These are phyloP conservation scores for Therioaphis trifolii DNA, from an alignment of 2,888 invertebrate genomes.

Conservation along the genomic window DNA sequence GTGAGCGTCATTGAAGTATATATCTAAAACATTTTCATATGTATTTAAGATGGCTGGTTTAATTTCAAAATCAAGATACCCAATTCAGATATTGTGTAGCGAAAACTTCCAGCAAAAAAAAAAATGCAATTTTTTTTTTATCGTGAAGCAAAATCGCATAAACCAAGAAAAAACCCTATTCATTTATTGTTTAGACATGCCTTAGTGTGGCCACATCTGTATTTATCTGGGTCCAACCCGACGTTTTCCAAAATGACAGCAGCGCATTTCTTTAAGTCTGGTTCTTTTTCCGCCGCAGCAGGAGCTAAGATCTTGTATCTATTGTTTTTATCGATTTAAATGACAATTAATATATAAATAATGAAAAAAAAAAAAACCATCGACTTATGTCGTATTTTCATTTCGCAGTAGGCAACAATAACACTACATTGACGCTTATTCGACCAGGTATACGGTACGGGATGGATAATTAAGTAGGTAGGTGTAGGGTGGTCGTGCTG, in stretches of 20 bases:
- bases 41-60: neutral
- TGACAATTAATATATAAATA: conserved; percentile 33
- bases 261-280: conserved; percentile 79
- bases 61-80: conserved; percentile 26
- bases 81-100: conserved; percentile 36
- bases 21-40: conserved; percentile 29
- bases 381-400: neutral
- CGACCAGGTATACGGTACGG: neutral
- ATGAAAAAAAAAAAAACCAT: conserved; percentile 22
- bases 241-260: conserved; percentile 84
- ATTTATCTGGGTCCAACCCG: conserved; percentile 89
- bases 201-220: conserved; percentile 98
- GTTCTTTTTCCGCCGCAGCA: conserved; percentile 78
- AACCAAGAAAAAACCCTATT: conserved; percentile 39
- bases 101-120: conserved; percentile 16
- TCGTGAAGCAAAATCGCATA: conserved; percentile 41
- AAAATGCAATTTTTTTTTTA: neutral
- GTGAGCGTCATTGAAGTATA: conserved; percentile 52
- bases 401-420: neutral
- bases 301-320: conserved; percentile 99
- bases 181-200: conserved; percentile 75
- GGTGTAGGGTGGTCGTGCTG: neutral
- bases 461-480: conserved; percentile 13
- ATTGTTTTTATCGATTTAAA: conserved; percentile 66
- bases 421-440: conserved; percentile 32